Evolutionary conservation across 2,888 invertebrate species (phyloP).

Genomic region (Odontothrips loti): DNA sequence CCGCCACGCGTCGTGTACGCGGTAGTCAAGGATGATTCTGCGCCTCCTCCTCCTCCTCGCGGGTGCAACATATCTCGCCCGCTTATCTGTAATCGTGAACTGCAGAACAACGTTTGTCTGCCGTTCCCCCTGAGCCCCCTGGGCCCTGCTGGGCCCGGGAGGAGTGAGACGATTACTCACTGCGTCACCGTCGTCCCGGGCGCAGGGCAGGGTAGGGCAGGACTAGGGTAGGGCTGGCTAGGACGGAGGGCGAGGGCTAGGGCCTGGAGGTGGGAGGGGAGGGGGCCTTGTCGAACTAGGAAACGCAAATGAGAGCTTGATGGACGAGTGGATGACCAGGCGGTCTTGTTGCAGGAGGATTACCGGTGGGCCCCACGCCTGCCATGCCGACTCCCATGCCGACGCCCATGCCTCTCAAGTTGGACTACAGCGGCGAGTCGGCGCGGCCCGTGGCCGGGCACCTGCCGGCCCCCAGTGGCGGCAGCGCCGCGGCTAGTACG

Average conservation of each 20-base stretch:
- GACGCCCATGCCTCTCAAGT: constrained; percentile 47
- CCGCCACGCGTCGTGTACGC: background rate
- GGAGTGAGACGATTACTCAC: no score
- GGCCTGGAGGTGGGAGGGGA: no score
- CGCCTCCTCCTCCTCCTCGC: background rate
- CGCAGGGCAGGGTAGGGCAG: no score
- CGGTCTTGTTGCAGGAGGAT: constrained; percentile 30
- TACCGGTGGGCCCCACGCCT: constrained; percentile 30
- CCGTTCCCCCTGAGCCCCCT: no score
- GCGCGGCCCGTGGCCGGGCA: constrained; percentile 41
- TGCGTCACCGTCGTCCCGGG: no score
- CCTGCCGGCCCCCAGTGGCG: constrained; percentile 46
- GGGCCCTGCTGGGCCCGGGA: no score
- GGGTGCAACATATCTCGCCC: no score
- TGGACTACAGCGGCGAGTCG: constrained; percentile 48
- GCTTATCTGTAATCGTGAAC: no score
- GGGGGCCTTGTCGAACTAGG: no score
- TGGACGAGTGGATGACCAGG: background rate
- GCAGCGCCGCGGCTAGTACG: background rate
- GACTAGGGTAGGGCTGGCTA: no score
- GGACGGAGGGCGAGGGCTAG: no score
- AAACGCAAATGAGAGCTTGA: background rate
- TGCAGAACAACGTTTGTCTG: no score
- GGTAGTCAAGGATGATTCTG: background rate
- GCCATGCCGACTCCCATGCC: constrained; percentile 35